Conservation (phyloP, 2,113 vertebrate species). For the Arizona elegans region DNA sequence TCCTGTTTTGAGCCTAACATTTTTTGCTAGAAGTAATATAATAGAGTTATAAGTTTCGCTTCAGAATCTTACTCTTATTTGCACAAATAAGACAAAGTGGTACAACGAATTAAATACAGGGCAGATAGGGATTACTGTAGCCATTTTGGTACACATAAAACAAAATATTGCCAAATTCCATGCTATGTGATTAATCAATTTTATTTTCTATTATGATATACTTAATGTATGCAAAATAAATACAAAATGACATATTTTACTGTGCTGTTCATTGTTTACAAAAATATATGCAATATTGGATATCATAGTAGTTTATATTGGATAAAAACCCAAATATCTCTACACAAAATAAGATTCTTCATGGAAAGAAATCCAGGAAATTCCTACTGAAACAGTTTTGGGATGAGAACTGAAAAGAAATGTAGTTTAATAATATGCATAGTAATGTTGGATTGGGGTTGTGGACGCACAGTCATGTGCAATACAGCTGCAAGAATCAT, state of each 20-base stretch:
- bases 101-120: background rate
- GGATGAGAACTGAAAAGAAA: background rate
- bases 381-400: background rate
- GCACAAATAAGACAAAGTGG: constrained; percentile 3
- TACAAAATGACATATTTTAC: constrained; percentile 3
- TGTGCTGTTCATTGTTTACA: background rate
- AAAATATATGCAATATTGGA: background rate
- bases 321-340: background rate
- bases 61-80: background rate
- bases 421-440: background rate
- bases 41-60: background rate
- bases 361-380: background rate
- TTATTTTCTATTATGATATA: background rate
- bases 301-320: background rate
- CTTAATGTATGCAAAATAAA: background rate
- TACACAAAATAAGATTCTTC: background rate
- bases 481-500: background rate
- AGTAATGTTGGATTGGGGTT: background rate
- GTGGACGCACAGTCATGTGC: background rate
- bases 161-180: background rate
- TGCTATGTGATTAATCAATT: background rate
- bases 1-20: background rate
- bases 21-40: background rate
- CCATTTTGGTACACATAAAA: background rate
- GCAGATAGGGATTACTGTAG: background rate